Evolutionary conservation across 2,113 vertebrate genomes (phyloP).

Genomic region (Dunckerocampus dactyliophorus): DNA sequence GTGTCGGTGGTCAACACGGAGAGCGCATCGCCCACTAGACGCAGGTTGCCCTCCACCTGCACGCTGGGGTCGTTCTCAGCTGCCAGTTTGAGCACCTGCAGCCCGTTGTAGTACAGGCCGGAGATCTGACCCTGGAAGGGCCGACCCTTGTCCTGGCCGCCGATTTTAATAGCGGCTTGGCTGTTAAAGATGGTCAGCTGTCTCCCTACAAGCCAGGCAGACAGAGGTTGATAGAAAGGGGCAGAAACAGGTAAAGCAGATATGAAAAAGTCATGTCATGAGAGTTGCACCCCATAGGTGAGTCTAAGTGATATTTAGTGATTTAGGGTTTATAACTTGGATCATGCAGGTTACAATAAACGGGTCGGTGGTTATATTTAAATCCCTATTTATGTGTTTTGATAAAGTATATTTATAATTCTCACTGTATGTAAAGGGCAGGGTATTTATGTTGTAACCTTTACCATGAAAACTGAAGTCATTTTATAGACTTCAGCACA

Average conservation of each 20-base stretch:
- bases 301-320: constrained; percentile 23
- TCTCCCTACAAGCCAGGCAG: constrained; percentile 74
- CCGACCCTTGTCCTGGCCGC: constrained; percentile 85
- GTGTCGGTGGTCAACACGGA: constrained; percentile 85
- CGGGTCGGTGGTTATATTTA: constrained; percentile 38
- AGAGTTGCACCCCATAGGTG: constrained; percentile 32
- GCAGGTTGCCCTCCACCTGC: constrained; percentile 85
- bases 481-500: constrained; percentile 10
- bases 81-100: constrained; percentile 90
- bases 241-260: constrained; percentile 36
- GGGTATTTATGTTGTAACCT: constrained; percentile 35
- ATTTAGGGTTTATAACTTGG: constrained; percentile 31
- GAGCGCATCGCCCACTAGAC: constrained; percentile 86
- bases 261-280: constrained; percentile 30
- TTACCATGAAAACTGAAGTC: constrained; percentile 28
- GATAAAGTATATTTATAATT: constrained; percentile 23
- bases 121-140: constrained; percentile 96
- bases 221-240: constrained; percentile 37
- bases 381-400: constrained; percentile 47
- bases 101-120: constrained; percentile 92
- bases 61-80: constrained; percentile 89
- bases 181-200: constrained; percentile 98
- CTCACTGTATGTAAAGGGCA: constrained; percentile 3
- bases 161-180: constrained; percentile 91
- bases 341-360: constrained; percentile 43